Percentiles rank a stretch among this genome's conserved stretches.
Conservation (phyloP, 2,113 vertebrate species). For the Triplophysa siluroides region DNA sequence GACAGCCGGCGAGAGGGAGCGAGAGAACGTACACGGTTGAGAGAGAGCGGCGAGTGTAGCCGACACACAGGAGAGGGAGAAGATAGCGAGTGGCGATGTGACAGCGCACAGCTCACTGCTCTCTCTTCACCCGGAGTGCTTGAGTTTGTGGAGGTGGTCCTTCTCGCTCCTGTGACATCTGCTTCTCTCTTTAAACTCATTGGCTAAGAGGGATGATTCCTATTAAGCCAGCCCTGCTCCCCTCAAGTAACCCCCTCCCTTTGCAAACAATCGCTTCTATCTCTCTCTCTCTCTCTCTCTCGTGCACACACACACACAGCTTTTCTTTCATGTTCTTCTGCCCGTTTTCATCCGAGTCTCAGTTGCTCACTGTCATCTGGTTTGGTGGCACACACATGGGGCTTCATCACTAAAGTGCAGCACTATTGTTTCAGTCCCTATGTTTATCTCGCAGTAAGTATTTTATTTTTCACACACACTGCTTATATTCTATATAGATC, state of each 20-base stretch:
- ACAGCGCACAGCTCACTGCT: constrained; percentile 64
- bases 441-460: not conserved
- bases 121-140: constrained; percentile 68
- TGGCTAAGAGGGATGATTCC: constrained; percentile 76
- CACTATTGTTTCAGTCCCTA: constrained; percentile 14
- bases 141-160: constrained; percentile 70
- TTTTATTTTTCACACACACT: constrained; percentile 46
- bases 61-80: constrained; percentile 26
- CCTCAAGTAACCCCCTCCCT: constrained; percentile 68
- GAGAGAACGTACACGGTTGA: constrained; percentile 37
- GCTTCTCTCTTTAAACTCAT: constrained; percentile 75
- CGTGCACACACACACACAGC: not conserved
- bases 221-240: constrained; percentile 73
- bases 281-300: not conserved
- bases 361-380: not conserved
- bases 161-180: constrained; percentile 77
- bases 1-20: constrained; percentile 48
- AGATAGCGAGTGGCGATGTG: constrained; percentile 44
- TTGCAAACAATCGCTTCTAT: constrained; percentile 38
- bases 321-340: not conserved
- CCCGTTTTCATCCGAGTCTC: not conserved
- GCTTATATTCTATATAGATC: constrained; percentile 23
- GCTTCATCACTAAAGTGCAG: constrained; percentile 17
- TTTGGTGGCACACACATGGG: not conserved
- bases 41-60: constrained; percentile 33